Evolutionary conservation across 2,113 vertebrate species (phyloP).

Genomic region (Penelope pileata): DNA sequence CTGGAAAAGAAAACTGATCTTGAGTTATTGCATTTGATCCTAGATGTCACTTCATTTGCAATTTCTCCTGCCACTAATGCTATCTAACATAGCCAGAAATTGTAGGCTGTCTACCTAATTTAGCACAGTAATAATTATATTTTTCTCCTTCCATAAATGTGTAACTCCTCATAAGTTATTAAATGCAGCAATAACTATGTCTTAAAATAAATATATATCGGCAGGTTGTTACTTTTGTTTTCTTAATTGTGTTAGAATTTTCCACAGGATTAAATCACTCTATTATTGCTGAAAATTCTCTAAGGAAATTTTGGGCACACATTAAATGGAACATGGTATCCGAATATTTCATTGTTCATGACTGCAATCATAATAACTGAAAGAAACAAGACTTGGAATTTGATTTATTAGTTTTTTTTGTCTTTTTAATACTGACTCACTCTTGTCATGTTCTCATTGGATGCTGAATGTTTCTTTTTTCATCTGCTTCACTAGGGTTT

Average conservation of each 20-base stretch:
- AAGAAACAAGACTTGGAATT: not conserved
- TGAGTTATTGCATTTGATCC: slow-evolving; percentile 23
- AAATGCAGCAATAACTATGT: not conserved
- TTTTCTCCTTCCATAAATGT: not conserved
- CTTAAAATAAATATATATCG: not conserved
- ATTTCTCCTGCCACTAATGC: not conserved
- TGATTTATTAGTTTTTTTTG: not conserved
- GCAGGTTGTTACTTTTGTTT: not conserved
- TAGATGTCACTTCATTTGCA: slow-evolving; percentile 48
- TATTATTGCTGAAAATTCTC: not conserved
- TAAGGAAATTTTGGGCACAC: not conserved
- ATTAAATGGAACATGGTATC: not conserved
- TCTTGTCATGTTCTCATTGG: not conserved
- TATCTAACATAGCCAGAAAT: not conserved
- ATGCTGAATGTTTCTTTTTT: not conserved
- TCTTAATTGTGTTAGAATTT: not conserved
- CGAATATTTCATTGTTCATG: not conserved
- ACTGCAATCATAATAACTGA: not conserved
- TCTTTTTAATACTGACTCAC: not conserved
- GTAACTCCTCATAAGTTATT: not conserved
- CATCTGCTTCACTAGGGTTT: not conserved
- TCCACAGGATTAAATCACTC: not conserved
- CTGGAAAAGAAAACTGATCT: not conserved
- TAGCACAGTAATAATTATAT: not conserved
- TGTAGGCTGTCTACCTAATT: not conserved